These are phyloP conservation scores for Epicampocera succincta DNA, from an alignment of 2,888 invertebrate genomes.

Conservation along the genomic window DNA sequence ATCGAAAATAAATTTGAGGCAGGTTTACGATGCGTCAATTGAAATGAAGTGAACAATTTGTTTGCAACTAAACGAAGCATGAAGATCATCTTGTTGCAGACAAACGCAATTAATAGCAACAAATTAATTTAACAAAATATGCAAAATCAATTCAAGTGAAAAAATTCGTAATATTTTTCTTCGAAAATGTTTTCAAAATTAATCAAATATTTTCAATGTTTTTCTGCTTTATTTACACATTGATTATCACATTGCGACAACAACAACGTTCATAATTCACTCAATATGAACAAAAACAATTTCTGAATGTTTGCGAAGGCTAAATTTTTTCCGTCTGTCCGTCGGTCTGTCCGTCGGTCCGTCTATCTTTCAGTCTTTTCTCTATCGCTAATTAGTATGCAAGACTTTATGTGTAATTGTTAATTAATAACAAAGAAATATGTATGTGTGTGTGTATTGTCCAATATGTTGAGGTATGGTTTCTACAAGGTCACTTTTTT, in stretches of 20 bases:
- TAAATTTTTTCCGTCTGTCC: not conserved
- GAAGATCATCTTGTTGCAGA: constrained; percentile 47
- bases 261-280: too few relatives aligned
- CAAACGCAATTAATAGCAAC: constrained; percentile 14
- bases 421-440: constrained; percentile 24
- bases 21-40: constrained; percentile 48
- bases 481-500: constrained; percentile 54
- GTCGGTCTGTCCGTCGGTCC: not conserved
- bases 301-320: constrained; percentile 26
- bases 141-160: constrained; percentile 14
- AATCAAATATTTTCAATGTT: not conserved
- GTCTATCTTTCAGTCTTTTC: not conserved
- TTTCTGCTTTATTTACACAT: constrained; percentile 36
- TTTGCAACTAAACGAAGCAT: constrained; percentile 56
- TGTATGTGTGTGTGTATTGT: too few relatives aligned
- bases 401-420: constrained; percentile 33
- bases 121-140: constrained; percentile 25
- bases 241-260: too few relatives aligned
- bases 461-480: constrained; percentile 1
- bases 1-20: not conserved
- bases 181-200: not conserved
- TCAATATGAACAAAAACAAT: not conserved
- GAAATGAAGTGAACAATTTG: constrained; percentile 45
- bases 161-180: not conserved
- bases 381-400: constrained; percentile 49